Evolutionary conservation across 2,888 invertebrate species (phyloP), one percentile per base, ranked within the genome.

Genomic region (Aphidoletes aphidimyza): DNA sequence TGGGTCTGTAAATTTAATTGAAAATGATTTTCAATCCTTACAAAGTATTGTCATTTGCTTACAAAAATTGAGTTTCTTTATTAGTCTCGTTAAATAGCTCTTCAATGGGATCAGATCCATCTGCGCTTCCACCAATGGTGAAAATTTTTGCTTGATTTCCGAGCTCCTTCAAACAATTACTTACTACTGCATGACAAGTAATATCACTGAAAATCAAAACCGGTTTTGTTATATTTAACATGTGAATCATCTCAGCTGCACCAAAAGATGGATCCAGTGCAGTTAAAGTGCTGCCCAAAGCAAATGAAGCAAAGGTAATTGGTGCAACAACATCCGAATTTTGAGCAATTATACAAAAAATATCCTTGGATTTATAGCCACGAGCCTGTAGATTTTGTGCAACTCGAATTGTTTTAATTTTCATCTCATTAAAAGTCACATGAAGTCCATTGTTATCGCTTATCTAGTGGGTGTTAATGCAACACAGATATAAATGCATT

Each of bases 171-270:
- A 87, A 86, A 2, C 87, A 88, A 0, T 86, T 86, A 14, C 85
- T 85, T 0, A 89, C 86, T 6, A 85, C 87, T 0, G 86, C 85
- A 84, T 88, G 89, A 85, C 87, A 86, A 0, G 85, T 85, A 1
- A 88, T 88, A 86, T 89, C 89, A 85, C 89, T 90, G 84, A 90
- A 90, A 49, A 90, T 88, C 6, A 90, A 49, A 26, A 88, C 88
- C 0, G 90, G 90, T 14, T 88, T 88, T 1, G 89, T 89, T 69
- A 87, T 87, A 83, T 87, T 87, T 81, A 89, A 89, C 42, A 89
- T 86, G 83, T 89, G 88, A 85, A 87, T 88, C 8, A 90, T 87
- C 30, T 87, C 88, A 49, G 86, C 87, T 87, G 88, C 88, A 84
- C 88, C 88, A n/a, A 88, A 88, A 83, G 87, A 86, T 45, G 88